These are phyloP conservation scores for Crematogaster levior DNA, from an alignment of 2,888 invertebrate species.

Conservation along the genomic window DNA sequence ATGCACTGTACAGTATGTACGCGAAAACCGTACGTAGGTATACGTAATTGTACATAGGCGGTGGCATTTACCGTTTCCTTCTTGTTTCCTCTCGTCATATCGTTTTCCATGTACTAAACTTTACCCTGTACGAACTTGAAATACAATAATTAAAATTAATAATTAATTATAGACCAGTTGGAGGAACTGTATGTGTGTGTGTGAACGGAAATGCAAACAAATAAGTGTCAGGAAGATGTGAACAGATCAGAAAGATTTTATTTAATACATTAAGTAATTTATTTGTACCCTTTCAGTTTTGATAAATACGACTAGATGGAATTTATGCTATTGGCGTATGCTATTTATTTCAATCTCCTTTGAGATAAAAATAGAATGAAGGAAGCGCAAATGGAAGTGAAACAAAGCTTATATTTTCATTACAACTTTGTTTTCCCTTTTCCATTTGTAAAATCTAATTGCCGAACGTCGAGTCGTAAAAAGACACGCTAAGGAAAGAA, in stretches of 20 bases:
- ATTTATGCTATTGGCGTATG: background rate
- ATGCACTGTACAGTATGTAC: slow-evolving; percentile 54
- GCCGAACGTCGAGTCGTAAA: background rate
- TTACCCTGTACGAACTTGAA: slow-evolving; percentile 15
- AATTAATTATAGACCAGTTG: background rate
- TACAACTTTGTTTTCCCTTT: slow-evolving; percentile 27
- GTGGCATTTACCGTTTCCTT: slow-evolving; percentile 66
- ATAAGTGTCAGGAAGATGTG: background rate
- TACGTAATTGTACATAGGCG: slow-evolving; percentile 51
- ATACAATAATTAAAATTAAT: background rate
- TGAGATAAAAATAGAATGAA: background rate
- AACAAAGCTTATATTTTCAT: slow-evolving; percentile 49
- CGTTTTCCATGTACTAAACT: slow-evolving; percentile 41
- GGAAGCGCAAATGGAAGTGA: slow-evolving; percentile 36
- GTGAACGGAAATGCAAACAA: background rate
- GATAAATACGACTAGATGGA: background rate
- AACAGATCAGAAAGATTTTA: background rate
- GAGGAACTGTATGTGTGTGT: too few relatives aligned
- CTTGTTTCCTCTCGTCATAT: slow-evolving; percentile 19
- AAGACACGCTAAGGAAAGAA: slow-evolving; percentile 14
- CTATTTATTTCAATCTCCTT: slow-evolving; percentile 10
- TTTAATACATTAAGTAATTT: background rate
- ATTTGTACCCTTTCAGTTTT: background rate
- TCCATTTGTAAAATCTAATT: slow-evolving; percentile 39
- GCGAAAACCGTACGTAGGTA: slow-evolving; percentile 64